Conservation (phyloP, 1,140 invertebrate genomes). For the Diorhabda sublineata region DNA sequence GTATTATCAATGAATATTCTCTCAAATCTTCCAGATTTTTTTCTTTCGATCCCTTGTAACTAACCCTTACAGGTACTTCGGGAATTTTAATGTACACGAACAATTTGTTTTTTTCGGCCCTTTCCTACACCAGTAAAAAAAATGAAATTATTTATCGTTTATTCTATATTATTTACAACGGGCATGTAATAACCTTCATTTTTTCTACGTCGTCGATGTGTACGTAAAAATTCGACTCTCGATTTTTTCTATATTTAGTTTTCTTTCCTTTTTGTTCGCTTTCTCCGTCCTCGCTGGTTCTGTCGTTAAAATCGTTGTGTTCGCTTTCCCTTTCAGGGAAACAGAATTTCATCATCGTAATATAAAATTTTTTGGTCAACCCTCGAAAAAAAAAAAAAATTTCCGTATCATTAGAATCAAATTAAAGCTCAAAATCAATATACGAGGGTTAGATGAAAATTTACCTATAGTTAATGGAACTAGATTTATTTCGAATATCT, state of each 20-base stretch:
- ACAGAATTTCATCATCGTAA: slow-evolving; percentile 96
- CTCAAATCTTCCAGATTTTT: slow-evolving; percentile 96
- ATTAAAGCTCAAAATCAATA: too few species aligned
- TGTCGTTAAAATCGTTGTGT: slow-evolving; percentile 67
- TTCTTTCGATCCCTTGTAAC: slow-evolving; percentile 97
- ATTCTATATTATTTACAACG: neutral
- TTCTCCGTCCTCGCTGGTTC: slow-evolving; percentile 56
- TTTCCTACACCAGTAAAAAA: slow-evolving; percentile 58
- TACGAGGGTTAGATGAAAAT: neutral
- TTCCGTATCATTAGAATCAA: slow-evolving; percentile 20
- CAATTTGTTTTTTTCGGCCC: slow-evolving; percentile 97
- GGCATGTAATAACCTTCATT: slow-evolving; percentile 70
- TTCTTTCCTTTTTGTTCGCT: slow-evolving; percentile 44
- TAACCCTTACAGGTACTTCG: slow-evolving; percentile 92
- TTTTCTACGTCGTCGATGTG: slow-evolving; percentile 95
- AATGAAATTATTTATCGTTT: slow-evolving; percentile 15
- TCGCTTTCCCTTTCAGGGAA: slow-evolving; percentile 95
- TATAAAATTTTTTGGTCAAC: slow-evolving; percentile 95
- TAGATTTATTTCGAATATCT: slow-evolving; percentile 96
- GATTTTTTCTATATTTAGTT: slow-evolving; percentile 55
- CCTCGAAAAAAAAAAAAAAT: slow-evolving; percentile 48
- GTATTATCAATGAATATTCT: slow-evolving; percentile 89
- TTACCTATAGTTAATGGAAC: slow-evolving; percentile 86
- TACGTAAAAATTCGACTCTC: slow-evolving; percentile 86
- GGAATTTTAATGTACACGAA: slow-evolving; percentile 99